A percentile compares a stretch with the other conserved stretches of the same genome.
Conservation (phyloP, 2,113 vertebrate species). For the Dicrurus megarhynchus region DNA sequence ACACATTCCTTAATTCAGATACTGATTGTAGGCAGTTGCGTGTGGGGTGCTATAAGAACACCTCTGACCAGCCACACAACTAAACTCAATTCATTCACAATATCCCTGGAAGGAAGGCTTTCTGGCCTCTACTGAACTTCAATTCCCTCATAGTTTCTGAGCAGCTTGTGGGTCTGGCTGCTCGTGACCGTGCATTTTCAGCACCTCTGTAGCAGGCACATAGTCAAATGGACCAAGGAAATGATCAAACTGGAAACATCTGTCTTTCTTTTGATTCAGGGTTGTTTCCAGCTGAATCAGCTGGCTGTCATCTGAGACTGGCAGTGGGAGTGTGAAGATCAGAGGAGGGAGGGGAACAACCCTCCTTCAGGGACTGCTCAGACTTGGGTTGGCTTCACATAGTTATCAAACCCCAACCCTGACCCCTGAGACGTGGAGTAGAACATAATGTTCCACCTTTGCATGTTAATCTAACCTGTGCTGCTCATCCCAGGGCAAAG, state of each 20-base stretch:
- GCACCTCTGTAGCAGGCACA: neutral
- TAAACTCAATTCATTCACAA: neutral
- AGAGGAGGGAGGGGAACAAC: neutral
- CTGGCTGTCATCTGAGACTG: neutral
- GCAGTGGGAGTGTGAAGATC: neutral
- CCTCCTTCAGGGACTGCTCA: neutral
- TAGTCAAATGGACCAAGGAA: neutral
- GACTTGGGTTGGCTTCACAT: neutral
- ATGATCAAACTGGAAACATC: neutral
- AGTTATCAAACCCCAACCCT: neutral
- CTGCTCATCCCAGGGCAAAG: neutral
- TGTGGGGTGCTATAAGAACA: neutral
- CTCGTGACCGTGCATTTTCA: neutral
- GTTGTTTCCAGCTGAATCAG: neutral
- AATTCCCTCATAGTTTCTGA: neutral
- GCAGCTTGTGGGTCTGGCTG: neutral
- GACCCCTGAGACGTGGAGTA: neutral
- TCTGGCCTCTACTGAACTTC: neutral
- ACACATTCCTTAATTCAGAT: neutral
- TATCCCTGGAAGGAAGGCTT: neutral
- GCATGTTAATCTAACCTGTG: neutral
- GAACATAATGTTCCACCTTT: neutral
- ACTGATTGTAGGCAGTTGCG: neutral
- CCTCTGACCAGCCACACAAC: neutral
- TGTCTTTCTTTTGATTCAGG: neutral